Conservation (phyloP, 2,888 invertebrate species). For the Matsumyia berberina region DNA sequence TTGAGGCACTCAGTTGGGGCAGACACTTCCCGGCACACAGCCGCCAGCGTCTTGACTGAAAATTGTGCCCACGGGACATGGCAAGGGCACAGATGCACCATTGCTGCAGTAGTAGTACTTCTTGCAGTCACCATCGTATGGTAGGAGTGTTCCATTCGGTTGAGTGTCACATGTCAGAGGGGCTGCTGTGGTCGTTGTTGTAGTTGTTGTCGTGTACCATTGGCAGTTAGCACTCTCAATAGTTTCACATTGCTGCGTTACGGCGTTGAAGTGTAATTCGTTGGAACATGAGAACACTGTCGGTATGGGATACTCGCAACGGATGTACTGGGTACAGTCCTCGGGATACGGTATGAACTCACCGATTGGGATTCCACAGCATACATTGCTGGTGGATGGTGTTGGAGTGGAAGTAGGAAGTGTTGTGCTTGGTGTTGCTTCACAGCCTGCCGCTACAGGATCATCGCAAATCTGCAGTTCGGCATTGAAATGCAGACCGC, state of each 20-base stretch:
- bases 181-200: not conserved
- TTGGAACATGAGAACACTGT: constrained; percentile 72
- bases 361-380: constrained; percentile 45
- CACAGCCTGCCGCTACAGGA: constrained; percentile 69
- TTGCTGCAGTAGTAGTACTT: constrained; percentile 78
- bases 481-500: constrained; percentile 67
- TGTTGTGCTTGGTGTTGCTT: constrained; percentile 5
- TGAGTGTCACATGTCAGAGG: constrained; percentile 76
- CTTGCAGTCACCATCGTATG: constrained; percentile 78
- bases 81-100: constrained; percentile 76
- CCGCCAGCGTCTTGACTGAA: constrained; percentile 80
- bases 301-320: constrained; percentile 74
- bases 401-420: not conserved
- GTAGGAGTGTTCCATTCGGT: constrained; percentile 78
- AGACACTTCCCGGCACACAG: constrained; percentile 73
- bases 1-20: not conserved
- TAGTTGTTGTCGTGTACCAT: constrained; percentile 22
- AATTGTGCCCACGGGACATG: constrained; percentile 79
- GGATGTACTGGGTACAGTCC: constrained; percentile 72
- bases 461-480: constrained; percentile 71
- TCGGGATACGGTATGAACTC: constrained; percentile 65
- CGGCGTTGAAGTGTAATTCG: constrained; percentile 76
- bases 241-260: constrained; percentile 50
- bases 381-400: constrained; percentile 34
- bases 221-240: constrained; percentile 79